Conservation (phyloP, 2,113 vertebrate species). For the Lasiurus borealis region DNA sequence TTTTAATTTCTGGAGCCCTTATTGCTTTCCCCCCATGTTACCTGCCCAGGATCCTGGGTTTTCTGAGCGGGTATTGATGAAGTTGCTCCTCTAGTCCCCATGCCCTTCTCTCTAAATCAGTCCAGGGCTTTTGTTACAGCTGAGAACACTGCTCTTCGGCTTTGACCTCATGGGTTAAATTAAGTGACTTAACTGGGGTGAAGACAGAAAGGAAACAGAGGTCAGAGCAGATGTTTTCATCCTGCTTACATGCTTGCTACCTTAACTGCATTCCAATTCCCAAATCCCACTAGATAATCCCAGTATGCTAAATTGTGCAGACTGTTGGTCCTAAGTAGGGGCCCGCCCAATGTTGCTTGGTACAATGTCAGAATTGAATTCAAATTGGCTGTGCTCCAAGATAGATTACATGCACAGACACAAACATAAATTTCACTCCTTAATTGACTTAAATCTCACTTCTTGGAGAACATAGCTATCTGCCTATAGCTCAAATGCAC, state of each 20-base stretch:
- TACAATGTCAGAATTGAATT: slow-evolving; percentile 10
- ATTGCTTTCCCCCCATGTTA: neutral
- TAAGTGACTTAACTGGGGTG: neutral
- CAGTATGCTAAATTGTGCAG: neutral
- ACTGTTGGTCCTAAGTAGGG: neutral
- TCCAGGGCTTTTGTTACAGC: neutral
- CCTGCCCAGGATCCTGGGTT: neutral
- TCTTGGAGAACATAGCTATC: neutral
- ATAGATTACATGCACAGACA: neutral
- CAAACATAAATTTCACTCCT: slow-evolving; percentile 31
- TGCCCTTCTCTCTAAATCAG: neutral
- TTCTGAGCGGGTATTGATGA: neutral
- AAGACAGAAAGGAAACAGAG: neutral
- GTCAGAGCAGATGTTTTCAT: neutral
- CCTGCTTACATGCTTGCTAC: neutral
- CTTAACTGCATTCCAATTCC: neutral
- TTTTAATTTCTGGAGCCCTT: neutral
- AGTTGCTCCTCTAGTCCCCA: neutral
- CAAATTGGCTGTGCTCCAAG: neutral
- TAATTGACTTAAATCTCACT: slow-evolving; percentile 50
- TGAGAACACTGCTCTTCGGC: neutral
- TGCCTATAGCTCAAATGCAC: neutral
- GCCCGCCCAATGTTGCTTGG: neutral
- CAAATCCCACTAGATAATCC: neutral
- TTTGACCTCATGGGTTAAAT: neutral